Evolutionary conservation across 92 coral and sea anemone genomes (phyloP).

Genomic region (Chrysogorgia sp.): DNA sequence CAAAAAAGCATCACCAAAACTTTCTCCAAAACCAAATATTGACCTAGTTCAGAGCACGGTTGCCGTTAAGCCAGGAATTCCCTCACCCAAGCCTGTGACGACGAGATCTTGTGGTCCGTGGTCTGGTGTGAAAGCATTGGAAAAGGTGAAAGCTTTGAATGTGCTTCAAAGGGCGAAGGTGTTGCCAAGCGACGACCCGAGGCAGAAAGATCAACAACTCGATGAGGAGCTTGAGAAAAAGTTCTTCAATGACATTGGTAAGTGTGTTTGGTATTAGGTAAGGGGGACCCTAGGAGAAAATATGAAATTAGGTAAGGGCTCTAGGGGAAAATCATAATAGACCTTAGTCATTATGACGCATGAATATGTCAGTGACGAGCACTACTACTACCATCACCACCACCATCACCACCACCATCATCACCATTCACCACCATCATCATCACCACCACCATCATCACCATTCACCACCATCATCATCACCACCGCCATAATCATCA

Average conservation of each 20-base stretch:
- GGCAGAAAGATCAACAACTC: not conserved
- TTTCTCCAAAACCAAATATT: not conserved
- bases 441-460: too few relatives aligned
- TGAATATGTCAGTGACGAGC: too few relatives aligned
- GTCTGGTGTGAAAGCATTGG: not conserved
- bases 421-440: too few relatives aligned
- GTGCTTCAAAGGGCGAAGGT: conserved; percentile 7
- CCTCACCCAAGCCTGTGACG: too few relatives aligned
- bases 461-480: too few relatives aligned
- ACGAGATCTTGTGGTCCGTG: conserved; percentile 6
- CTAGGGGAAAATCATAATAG: not conserved
- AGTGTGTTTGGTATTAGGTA: not conserved
- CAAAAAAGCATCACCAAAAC: not conserved
- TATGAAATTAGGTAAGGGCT: not conserved
- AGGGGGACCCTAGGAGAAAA: too few relatives aligned
- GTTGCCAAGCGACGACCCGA: conserved; percentile 4
- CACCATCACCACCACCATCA: too few relatives aligned
- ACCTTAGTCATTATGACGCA: too few relatives aligned
- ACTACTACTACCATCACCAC: too few relatives aligned
- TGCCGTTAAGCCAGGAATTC: not conserved
- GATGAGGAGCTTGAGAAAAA: not conserved
- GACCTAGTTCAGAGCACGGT: not conserved
- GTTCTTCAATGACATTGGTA: conserved; percentile 8
- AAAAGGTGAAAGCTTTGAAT: conserved; percentile 15
- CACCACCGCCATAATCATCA: too few relatives aligned